Base-by-base conservation (phyloP, 1,140 invertebrate species). In the Anadara kagoshimensis region DNA sequence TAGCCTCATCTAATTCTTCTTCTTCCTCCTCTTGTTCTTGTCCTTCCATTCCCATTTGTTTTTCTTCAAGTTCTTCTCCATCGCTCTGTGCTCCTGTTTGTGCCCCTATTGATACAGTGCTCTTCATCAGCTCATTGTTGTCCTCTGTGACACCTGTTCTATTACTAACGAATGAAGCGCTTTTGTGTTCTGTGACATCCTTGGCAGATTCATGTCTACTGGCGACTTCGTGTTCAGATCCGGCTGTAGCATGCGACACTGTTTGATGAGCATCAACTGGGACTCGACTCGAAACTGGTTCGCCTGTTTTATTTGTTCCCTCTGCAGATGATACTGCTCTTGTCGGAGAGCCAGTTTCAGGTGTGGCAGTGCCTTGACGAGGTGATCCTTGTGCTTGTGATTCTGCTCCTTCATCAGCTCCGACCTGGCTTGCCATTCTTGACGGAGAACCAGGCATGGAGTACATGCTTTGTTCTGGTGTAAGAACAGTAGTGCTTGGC, bases 1-100 rank as follows among this genome's bases (percentile, higher is more conserved):
- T 89, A 24, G 75, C 80, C 61, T 86, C 82, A 76, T 87, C 87
- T n/a, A 87, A 59, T 41, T 85, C 82, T 59, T 83, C 83, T 29
- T 78, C 83, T 54, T 84, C 83, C 11, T 79, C 84, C 12, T 81
- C 83, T 49, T 71, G 77, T 44, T 78, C 78, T 24, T 69, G 41
- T 44, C 58, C 65, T 22, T 44, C 57, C 7, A n/a, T n/a, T n/a
- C n/a, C n/a, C n/a, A 76, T 63, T 63, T 63, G 45, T 47, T 74
- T 72, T 44, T 80, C 80, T 24, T 80, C 75, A 0, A 69, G 79
- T 4, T 75, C 76, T 4, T 80, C 74, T 2, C 65, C 80, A 20
- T 69, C 78, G 7, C 57, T 68, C n/a, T 75, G 68, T n/a, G 68
- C 78, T 45, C 58, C 73, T 10, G 79, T 80, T 14, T 78, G 81